phyloP scores from a whole-genome alignment of 2,113 vertebrate species.

The Xenopus borealis region DNA sequence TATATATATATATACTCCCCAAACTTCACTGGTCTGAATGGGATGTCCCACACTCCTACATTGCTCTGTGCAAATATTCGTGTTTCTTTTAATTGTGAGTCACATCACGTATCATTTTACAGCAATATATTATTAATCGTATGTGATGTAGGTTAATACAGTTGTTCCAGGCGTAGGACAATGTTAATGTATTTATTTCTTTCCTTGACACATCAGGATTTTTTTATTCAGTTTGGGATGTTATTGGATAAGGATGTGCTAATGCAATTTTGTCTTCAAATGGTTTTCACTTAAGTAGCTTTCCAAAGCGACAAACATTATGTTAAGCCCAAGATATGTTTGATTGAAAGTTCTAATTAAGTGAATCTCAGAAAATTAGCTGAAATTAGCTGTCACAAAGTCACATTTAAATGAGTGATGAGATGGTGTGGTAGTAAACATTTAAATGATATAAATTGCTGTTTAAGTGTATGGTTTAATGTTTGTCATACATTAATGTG shows the following conservation, averaged over 20 bases:
- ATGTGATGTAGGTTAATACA: constrained; percentile 48
- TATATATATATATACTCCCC: too few species aligned
- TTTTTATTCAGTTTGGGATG: not conserved
- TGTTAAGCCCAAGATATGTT: constrained; percentile 59
- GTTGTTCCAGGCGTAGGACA: constrained; percentile 12
- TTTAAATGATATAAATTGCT: constrained; percentile 99
- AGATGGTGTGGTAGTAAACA: constrained; percentile 85
- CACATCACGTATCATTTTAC: not conserved
- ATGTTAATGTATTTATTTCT: not conserved
- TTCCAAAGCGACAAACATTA: not conserved
- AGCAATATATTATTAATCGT: not conserved
- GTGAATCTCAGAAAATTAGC: constrained; percentile 91
- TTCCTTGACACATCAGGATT: not conserved
- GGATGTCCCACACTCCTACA: too few species aligned
- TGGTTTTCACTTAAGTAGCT: not conserved
- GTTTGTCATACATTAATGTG: constrained; percentile 99
- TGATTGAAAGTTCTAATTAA: constrained; percentile 99
- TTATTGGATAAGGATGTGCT: not conserved
- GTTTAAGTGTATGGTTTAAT: constrained; percentile 99
- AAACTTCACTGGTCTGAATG: too few species aligned
- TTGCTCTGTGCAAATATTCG: too few species aligned
- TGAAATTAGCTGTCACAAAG: constrained; percentile 98
- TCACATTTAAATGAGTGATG: constrained; percentile 99
- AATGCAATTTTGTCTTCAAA: not conserved
- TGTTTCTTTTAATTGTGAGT: too few species aligned